phyloP scores from a whole-genome alignment of 1,140 invertebrate species.

The Streblospio benedicti region DNA sequence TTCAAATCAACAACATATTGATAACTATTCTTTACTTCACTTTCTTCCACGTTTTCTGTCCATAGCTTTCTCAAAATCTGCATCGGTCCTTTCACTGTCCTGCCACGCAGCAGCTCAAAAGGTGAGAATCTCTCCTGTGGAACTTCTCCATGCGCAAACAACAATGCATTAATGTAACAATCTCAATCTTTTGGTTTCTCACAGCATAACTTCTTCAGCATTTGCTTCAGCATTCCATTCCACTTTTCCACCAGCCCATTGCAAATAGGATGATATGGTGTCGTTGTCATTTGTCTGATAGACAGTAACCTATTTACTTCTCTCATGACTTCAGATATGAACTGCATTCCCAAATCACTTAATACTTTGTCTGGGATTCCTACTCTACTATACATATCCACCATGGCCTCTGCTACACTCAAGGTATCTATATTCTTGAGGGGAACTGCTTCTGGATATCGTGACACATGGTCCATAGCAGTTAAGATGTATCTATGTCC shows the following conservation, averaged over 20 bases:
- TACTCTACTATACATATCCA: too few relatives aligned
- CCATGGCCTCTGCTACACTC: too few relatives aligned
- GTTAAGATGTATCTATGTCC: too few relatives aligned
- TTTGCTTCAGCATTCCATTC: too few relatives aligned
- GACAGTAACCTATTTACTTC: slow-evolving; percentile 1
- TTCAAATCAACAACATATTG: background rate
- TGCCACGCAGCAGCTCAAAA: slow-evolving; percentile 32
- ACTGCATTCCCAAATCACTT: too few relatives aligned
- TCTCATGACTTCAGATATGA: slow-evolving; percentile 7
- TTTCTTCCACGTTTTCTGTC: slow-evolving; percentile 17
- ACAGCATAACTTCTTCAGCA: too few relatives aligned
- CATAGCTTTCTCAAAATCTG: slow-evolving; percentile 27
- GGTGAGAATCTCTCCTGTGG: slow-evolving; percentile 25
- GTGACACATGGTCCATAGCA: too few relatives aligned
- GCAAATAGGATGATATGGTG: slow-evolving; percentile 9
- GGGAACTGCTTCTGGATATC: too few relatives aligned
- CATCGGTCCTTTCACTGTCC: slow-evolving; percentile 27
- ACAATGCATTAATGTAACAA: slow-evolving; percentile 6
- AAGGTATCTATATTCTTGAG: too few relatives aligned
- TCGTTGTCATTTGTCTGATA: background rate
- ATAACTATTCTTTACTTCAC: slow-evolving; percentile 19
- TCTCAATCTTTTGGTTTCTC: slow-evolving; percentile 15
- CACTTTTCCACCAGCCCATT: background rate
- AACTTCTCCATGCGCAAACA: slow-evolving; percentile 16
- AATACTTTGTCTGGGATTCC: too few relatives aligned